Percentiles rank a stretch among this genome's conserved stretches.
Conservation (phyloP, 2,888 invertebrate species). For the Callimorpha dominula region DNA sequence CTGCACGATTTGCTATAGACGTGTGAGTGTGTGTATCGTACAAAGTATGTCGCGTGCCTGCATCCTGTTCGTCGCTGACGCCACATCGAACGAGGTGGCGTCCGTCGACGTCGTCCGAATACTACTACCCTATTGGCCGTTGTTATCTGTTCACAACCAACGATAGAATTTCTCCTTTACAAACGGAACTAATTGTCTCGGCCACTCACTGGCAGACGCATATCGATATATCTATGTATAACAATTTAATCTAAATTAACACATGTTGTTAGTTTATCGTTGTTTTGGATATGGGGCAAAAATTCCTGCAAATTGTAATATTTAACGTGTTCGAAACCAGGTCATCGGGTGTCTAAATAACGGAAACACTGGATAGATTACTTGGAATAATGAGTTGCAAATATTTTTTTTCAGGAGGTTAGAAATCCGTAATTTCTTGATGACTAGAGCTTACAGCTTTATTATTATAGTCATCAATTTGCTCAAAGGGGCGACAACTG, state of each 20-base stretch:
- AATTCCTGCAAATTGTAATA: constrained; percentile 16
- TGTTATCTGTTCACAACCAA: constrained; percentile 77
- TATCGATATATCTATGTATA: constrained; percentile 17
- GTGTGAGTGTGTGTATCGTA: constrained; percentile 35
- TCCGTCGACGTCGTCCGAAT: constrained; percentile 71
- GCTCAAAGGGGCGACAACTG: not conserved
- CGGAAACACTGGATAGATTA: constrained; percentile 6
- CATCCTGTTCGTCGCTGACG: constrained; percentile 83
- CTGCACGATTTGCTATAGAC: constrained; percentile 50
- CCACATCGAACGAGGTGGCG: constrained; percentile 80
- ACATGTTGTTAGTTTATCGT: constrained; percentile 18
- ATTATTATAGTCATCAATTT: not conserved
- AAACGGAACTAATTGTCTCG: constrained; percentile 75
- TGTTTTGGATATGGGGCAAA: constrained; percentile 16
- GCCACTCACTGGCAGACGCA: constrained; percentile 50
- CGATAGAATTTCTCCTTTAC: constrained; percentile 82
- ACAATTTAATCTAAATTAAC: constrained; percentile 24
- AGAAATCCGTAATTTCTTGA: not conserved
- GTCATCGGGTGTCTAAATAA: constrained; percentile 16
- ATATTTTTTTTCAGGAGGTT: not conserved
- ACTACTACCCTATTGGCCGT: constrained; percentile 77
- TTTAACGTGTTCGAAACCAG: constrained; percentile 19
- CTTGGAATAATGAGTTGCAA: constrained; percentile 10
- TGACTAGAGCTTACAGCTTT: not conserved
- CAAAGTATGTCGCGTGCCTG: constrained; percentile 75